Base-by-base conservation (phyloP, 2,113 vertebrate species). In the Lepus timidus region DNA sequence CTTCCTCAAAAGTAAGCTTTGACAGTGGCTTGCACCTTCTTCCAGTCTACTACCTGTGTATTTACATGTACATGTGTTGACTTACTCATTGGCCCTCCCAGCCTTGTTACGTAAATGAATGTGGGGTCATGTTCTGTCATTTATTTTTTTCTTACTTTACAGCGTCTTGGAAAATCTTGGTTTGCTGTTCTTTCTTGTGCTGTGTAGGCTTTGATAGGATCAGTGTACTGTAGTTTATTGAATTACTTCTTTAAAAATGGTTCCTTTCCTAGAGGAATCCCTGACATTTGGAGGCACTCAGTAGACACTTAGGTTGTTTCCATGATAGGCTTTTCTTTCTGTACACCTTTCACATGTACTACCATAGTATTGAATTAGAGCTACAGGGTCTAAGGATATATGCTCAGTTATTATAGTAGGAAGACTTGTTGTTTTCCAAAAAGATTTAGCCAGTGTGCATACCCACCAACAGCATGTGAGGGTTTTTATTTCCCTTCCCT, bases 251-350 rank as follows among this genome's bases (percentile, higher is more conserved):
- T 67, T 49, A 29, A 44, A 5, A 19, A 33, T 58, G 7, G 8
- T 39, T 51, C 1, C 6, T 31, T 85, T 80, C 25, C 65, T 73
- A 58, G 51, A 58, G 29, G 36, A 84, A 55, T n/a, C 33, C 36
- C 39, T 83, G 49, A 88, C 67, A 52, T 85, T 84, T 61, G 14
- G 67, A 85, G 67, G 44, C 27, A 71, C 55, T 55, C 23, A 2
- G 10, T 87, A 82, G 85, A 87, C 31, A 11, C 65, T 86, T 76
- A 80, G 44, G 39, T 92, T 81, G 71, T 85, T 96, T 84, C 52
- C 44, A 33, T 65, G 44, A n/a, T 85, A 36, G 27, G 31, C 39
- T 75, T 76, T 14, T 88, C 33, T 91, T 71, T 52, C 70, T 1
- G 14, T 75, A 67, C 31, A 23, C 71, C 70, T 84, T 80, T 68